Conservation (phyloP, 2,797 vertebrate genomes). For the Synaphobranchus kaupii region DNA sequence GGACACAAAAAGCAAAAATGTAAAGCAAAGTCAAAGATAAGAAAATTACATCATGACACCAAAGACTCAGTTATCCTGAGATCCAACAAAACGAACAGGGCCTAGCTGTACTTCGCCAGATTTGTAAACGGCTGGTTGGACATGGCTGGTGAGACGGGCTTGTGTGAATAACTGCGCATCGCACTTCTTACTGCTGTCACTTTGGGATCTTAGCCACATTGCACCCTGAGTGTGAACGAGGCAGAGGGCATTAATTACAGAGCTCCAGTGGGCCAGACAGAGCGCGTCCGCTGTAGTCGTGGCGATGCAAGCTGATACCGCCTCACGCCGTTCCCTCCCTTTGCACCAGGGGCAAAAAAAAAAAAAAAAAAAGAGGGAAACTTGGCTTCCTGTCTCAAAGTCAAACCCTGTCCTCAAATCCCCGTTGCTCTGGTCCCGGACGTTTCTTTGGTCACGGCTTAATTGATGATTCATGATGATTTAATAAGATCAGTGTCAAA, state of each 20-base stretch:
- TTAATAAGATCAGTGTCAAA: slow-evolving; percentile 60
- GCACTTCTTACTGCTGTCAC: slow-evolving; percentile 18
- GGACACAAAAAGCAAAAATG: background rate
- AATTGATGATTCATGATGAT: slow-evolving; percentile 58
- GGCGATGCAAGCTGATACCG: background rate
- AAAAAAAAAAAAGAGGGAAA: background rate
- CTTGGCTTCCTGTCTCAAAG: slow-evolving; percentile 46
- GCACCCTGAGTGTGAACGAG: background rate
- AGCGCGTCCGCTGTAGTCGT: background rate
- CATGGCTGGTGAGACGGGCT: slow-evolving; percentile 6
- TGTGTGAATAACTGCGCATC: slow-evolving; percentile 1
- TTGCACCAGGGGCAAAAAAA: background rate
- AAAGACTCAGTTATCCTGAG: background rate
- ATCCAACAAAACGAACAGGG: background rate
- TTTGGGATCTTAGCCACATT: slow-evolving; percentile 3
- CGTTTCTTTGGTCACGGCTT: slow-evolving; percentile 38
- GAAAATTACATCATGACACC: background rate
- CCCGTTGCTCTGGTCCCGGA: slow-evolving; percentile 24
- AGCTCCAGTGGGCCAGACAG: background rate
- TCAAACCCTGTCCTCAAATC: slow-evolving; percentile 46
- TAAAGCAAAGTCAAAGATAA: background rate
- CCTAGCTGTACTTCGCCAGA: background rate
- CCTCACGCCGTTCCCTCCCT: background rate
- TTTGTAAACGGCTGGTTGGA: slow-evolving; percentile 3
- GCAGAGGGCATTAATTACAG: background rate